Evolutionary conservation across 2,888 invertebrate genomes (phyloP).

Genomic region (Scrobipalpa costella): DNA sequence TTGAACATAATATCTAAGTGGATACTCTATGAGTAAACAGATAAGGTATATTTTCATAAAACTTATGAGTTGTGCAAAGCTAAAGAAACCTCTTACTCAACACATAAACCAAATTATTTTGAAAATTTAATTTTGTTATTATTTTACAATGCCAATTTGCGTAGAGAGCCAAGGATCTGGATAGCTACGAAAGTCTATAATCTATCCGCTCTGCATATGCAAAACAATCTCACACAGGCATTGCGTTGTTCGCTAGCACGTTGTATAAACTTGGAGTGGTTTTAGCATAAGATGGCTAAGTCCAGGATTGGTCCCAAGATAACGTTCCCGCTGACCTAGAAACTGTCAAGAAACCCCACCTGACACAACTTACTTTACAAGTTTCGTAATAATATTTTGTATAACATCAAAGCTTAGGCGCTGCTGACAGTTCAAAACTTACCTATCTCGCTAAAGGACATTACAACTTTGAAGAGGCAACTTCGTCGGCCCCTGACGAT

Average conservation of each 20-base stretch:
- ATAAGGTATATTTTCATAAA: too few relatives aligned
- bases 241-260: not conserved
- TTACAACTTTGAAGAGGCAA: conserved; percentile 30
- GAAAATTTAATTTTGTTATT: too few relatives aligned
- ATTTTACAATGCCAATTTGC: too few relatives aligned
- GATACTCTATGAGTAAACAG: too few relatives aligned
- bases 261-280: not conserved
- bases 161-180: too few relatives aligned
- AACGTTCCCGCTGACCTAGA: not conserved
- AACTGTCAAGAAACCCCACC: conserved; percentile 1
- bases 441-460: conserved; percentile 32
- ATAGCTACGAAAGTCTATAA: too few relatives aligned
- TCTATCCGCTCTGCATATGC: too few relatives aligned
- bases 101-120: too few relatives aligned
- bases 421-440: conserved; percentile 14
- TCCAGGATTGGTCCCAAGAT: not conserved
- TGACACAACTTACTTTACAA: not conserved
- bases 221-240: not conserved
- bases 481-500: conserved; percentile 31
- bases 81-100: too few relatives aligned
- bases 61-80: too few relatives aligned
- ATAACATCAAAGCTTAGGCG: conserved; percentile 15
- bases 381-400: conserved; percentile 20
- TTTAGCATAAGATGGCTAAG: not conserved
- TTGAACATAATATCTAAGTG: too few relatives aligned